Percentiles rank a stretch among this genome's conserved stretches.
phyloP scores from a whole-genome alignment of 2,113 vertebrate species.

The Albula glossodonta region DNA sequence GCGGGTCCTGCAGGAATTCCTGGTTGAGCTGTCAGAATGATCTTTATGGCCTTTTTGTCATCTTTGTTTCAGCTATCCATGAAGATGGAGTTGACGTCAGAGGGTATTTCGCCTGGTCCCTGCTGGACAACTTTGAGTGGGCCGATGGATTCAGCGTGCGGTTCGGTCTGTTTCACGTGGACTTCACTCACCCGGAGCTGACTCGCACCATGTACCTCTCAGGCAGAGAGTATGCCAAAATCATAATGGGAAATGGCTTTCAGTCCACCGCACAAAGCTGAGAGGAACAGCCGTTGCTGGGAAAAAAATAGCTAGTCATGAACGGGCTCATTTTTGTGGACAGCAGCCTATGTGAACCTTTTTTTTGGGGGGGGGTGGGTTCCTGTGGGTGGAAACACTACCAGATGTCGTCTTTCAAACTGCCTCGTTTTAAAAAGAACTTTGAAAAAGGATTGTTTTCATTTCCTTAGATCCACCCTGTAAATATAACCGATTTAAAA shows the following conservation, averaged over 20 bases:
- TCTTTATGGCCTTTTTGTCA: not conserved
- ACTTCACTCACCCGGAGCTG: slow-evolving; percentile 64
- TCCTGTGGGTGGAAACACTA: not conserved
- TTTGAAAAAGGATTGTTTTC: not conserved
- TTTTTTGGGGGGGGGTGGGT: not conserved
- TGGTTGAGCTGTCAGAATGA: not conserved
- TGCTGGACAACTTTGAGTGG: slow-evolving; percentile 84
- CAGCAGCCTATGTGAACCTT: not conserved
- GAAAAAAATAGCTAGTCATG: not conserved
- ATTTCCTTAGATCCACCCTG: not conserved
- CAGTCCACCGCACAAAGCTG: not conserved
- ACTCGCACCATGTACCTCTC: slow-evolving; percentile 68
- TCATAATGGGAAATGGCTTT: slow-evolving; percentile 64
- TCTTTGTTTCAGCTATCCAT: slow-evolving; percentile 58
- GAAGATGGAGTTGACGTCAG: slow-evolving; percentile 62
- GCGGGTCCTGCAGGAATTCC: not conserved
- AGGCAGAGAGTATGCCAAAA: slow-evolving; percentile 69
- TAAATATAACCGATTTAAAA: not conserved
- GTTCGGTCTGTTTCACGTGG: slow-evolving; percentile 80
- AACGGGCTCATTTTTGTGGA: not conserved
- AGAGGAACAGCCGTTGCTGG: not conserved
- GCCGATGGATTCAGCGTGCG: slow-evolving; percentile 61
- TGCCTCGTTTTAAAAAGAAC: not conserved
- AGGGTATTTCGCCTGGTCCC: slow-evolving; percentile 72
- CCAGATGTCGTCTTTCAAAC: not conserved